These are phyloP conservation scores for Zaprionus ghesquierei DNA, from an alignment of 1,140 invertebrate genomes.

Conservation along the genomic window DNA sequence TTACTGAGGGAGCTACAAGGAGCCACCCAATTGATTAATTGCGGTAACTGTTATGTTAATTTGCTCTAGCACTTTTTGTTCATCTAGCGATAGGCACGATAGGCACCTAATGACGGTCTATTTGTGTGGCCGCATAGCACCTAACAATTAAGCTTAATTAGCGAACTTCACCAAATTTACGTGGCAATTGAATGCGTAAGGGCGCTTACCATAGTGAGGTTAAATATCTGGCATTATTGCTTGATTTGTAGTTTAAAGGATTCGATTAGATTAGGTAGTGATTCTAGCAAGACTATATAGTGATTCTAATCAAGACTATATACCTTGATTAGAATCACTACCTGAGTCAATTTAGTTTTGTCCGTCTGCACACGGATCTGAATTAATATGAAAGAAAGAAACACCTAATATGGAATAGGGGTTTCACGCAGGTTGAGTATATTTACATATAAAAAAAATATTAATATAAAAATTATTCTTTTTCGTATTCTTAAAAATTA, in stretches of 20 bases:
- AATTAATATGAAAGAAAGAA: too few species aligned
- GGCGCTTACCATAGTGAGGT: neutral
- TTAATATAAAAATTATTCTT: too few species aligned
- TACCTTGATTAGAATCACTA: too few species aligned
- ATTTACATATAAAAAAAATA: too few species aligned
- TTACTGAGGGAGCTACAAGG: neutral
- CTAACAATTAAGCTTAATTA: neutral
- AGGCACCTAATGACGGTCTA: conserved; percentile 52
- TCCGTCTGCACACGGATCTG: too few species aligned
- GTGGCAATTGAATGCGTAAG: neutral
- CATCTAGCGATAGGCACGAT: conserved; percentile 54
- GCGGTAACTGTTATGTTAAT: conserved; percentile 72
- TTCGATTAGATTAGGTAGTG: too few species aligned
- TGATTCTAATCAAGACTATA: too few species aligned
- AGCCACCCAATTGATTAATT: conserved; percentile 67
- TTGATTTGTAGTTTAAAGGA: neutral
- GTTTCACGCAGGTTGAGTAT: too few species aligned
- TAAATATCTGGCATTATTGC: neutral
- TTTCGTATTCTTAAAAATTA: too few species aligned
- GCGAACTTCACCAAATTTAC: neutral
- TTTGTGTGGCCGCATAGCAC: conserved; percentile 46
- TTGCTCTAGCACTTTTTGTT: conserved; percentile 54
- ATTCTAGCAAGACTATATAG: too few species aligned
- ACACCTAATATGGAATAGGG: too few species aligned
- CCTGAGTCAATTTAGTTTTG: too few species aligned